These are phyloP conservation scores for Nicator chloris DNA, from an alignment of 2,113 vertebrate genomes.

Conservation along the genomic window DNA sequence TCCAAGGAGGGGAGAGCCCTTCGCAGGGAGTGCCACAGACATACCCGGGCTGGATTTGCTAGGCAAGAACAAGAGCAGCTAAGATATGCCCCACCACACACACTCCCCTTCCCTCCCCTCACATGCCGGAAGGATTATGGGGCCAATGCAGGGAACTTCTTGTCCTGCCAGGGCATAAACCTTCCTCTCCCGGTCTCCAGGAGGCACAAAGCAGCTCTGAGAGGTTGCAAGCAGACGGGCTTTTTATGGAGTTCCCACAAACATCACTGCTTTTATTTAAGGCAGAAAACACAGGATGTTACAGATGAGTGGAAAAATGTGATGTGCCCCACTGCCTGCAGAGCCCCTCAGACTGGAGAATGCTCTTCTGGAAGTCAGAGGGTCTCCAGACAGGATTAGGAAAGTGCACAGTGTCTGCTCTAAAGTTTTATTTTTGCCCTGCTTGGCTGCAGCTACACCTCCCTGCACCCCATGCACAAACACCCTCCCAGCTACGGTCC, in stretches of 20 bases:
- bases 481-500: not conserved
- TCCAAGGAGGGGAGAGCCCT: not conserved
- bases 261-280: conserved; percentile 39
- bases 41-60: not conserved
- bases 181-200: conserved; percentile 15
- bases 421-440: not conserved
- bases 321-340: conserved; percentile 31
- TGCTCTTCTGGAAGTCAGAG: conserved; percentile 33
- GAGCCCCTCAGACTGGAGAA: conserved; percentile 33
- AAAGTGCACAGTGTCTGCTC: not conserved
- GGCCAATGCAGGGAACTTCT: conserved; percentile 30
- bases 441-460: conserved; percentile 1
- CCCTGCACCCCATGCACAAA: not conserved
- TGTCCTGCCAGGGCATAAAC: conserved; percentile 54
- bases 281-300: conserved; percentile 62
- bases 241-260: conserved; percentile 45
- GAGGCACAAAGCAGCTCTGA: conserved; percentile 36
- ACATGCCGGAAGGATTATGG: conserved; percentile 27
- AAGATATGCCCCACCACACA: not conserved
- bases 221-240: not conserved
- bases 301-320: conserved; percentile 57
- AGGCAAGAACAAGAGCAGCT: not conserved
- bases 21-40: not conserved
- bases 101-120: not conserved
- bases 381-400: conserved; percentile 61